These are phyloP conservation scores for Andricus quercusramuli DNA, from an alignment of 2,888 invertebrate species.

Conservation along the genomic window DNA sequence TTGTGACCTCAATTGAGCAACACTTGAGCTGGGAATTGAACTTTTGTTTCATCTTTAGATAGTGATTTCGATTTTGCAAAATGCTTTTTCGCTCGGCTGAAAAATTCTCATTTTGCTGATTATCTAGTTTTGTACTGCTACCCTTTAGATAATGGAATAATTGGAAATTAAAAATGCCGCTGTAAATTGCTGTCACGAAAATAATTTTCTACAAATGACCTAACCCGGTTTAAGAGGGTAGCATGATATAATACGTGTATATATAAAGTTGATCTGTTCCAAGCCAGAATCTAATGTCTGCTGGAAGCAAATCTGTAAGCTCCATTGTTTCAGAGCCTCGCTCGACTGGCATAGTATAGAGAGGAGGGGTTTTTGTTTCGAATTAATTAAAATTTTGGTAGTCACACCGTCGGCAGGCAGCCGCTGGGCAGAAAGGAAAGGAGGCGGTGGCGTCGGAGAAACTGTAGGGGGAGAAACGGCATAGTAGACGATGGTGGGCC, in stretches of 20 bases:
- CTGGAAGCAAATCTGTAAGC: slow-evolving; percentile 36
- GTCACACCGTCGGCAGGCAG: slow-evolving; percentile 55
- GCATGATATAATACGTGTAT: background rate
- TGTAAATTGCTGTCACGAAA: background rate
- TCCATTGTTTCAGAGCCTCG: slow-evolving; percentile 57
- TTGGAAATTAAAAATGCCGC: too few relatives aligned
- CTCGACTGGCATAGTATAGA: slow-evolving; percentile 19
- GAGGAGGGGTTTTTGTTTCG: slow-evolving; percentile 62
- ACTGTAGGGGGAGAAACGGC: slow-evolving; percentile 5
- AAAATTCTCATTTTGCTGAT: too few relatives aligned
- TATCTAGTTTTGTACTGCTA: too few relatives aligned
- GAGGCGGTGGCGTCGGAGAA: slow-evolving; percentile 38
- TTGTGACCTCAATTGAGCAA: too few relatives aligned
- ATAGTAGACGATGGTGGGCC: slow-evolving; percentile 50
- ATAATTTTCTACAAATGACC: background rate
- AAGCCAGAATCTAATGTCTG: slow-evolving; percentile 33
- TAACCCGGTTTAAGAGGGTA: background rate
- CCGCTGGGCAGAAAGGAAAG: slow-evolving; percentile 39
- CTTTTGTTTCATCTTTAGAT: too few relatives aligned
- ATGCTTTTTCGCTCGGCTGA: too few relatives aligned
- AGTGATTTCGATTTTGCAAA: too few relatives aligned
- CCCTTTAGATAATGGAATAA: background rate
- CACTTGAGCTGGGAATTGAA: too few relatives aligned
- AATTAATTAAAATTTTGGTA: slow-evolving; percentile 68
- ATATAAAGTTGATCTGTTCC: slow-evolving; percentile 28